Conservation (phyloP, 2,797 vertebrate species). For the Apogon hyalosoma region DNA sequence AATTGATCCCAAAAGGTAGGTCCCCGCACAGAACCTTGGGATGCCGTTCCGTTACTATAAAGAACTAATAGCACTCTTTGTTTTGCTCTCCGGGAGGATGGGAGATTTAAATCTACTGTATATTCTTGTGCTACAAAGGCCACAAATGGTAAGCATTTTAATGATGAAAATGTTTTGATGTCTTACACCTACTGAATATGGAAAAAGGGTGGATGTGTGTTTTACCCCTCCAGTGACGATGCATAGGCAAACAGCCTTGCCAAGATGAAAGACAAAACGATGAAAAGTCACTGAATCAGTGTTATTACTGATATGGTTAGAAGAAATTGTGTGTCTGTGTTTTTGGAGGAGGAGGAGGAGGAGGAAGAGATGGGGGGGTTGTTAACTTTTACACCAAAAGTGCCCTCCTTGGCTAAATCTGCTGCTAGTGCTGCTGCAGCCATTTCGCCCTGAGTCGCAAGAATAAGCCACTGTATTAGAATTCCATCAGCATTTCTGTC, state of each 20-base stretch:
- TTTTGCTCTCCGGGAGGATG: constrained; percentile 74
- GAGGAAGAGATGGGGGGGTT: constrained; percentile 2
- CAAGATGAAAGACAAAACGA: constrained; percentile 77
- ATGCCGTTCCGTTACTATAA: constrained; percentile 75
- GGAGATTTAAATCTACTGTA: constrained; percentile 81
- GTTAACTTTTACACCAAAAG: constrained; percentile 64
- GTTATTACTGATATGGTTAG: constrained; percentile 86
- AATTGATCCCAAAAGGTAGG: constrained; percentile 88
- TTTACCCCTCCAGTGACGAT: constrained; percentile 83
- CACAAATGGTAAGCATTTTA: constrained; percentile 84
- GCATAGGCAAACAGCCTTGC: constrained; percentile 82
- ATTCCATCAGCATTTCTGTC: constrained; percentile 70
- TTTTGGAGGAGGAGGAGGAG: not conserved
- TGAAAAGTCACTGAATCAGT: constrained; percentile 82
- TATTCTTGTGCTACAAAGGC: constrained; percentile 79
- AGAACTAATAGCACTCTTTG: constrained; percentile 80
- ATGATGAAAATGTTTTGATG: constrained; percentile 84
- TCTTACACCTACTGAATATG: constrained; percentile 82
- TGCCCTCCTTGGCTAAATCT: constrained; percentile 73
- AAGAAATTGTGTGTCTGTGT: constrained; percentile 32
- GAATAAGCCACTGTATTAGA: constrained; percentile 57
- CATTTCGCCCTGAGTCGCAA: constrained; percentile 63
- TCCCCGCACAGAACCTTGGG: constrained; percentile 78
- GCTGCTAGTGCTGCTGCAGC: constrained; percentile 68
- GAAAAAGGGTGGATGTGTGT: constrained; percentile 77